These are phyloP conservation scores for Rallus limicola DNA, from an alignment of 2,113 vertebrate genomes.

Conservation along the genomic window DNA sequence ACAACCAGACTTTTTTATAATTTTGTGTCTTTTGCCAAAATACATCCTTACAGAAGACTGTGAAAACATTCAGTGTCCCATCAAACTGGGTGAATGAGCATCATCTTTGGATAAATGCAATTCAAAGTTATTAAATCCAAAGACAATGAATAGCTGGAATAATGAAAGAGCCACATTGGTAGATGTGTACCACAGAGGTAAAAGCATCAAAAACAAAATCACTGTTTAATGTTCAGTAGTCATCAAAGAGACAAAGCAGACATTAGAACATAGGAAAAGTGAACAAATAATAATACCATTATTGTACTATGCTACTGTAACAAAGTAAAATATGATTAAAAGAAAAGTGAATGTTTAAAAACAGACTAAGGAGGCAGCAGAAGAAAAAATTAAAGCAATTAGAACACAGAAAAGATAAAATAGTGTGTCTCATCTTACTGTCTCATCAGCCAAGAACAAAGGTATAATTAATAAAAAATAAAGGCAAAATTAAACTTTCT, in stretches of 20 bases:
- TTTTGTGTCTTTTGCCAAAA: not conserved
- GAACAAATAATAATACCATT: not conserved
- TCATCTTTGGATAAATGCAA: not conserved
- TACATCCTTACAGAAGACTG: not conserved
- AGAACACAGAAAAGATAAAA: not conserved
- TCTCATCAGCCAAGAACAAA: not conserved
- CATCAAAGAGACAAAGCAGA: not conserved
- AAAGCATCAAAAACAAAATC: constrained; percentile 6
- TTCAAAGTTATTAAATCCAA: constrained; percentile 10
- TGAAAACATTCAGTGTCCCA: not conserved
- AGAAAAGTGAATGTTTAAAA: not conserved
- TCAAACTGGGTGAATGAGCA: not conserved
- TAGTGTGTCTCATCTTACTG: not conserved
- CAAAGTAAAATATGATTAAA: not conserved
- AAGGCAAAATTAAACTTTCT: not conserved
- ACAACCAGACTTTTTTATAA: not conserved
- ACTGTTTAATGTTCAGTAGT: not conserved
- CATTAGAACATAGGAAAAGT: not conserved
- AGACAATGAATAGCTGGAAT: not conserved
- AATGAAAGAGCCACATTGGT: not conserved
- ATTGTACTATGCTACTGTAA: not conserved
- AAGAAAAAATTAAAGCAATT: not conserved
- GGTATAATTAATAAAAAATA: not conserved
- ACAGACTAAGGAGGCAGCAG: not conserved
- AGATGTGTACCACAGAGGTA: not conserved